phyloP scores from a whole-genome alignment of 2,113 vertebrate genomes.

The Gymnocephalus cernua region DNA sequence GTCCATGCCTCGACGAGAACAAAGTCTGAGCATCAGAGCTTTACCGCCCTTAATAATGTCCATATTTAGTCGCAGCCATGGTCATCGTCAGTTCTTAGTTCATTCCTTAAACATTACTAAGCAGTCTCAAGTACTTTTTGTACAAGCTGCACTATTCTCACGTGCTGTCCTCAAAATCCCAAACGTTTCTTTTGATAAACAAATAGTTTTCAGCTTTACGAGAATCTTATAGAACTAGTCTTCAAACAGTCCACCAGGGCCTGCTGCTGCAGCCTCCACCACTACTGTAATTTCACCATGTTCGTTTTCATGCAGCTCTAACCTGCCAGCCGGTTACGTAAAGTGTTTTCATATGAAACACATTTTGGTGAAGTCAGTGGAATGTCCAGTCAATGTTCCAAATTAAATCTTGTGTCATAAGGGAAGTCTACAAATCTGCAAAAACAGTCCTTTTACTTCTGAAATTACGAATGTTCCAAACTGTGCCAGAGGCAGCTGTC shows the following conservation, averaged over 20 bases:
- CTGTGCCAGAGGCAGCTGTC: constrained; percentile 56
- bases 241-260: not conserved
- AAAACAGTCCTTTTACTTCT: constrained; percentile 66
- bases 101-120: constrained; percentile 46
- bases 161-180: not conserved
- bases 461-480: constrained; percentile 37
- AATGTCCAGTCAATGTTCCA: constrained; percentile 78
- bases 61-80: constrained; percentile 56
- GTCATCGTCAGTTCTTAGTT: constrained; percentile 23
- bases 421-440: constrained; percentile 70
- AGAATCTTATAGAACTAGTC: not conserved
- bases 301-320: constrained; percentile 51
- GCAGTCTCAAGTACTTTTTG: not conserved
- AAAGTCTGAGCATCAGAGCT: constrained; percentile 9
- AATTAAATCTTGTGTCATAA: constrained; percentile 77
- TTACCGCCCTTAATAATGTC: constrained; percentile 25
- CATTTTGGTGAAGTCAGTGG: constrained; percentile 83
- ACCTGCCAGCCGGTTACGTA: constrained; percentile 76
- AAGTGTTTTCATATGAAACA: constrained; percentile 83
- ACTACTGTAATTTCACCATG: constrained; percentile 56
- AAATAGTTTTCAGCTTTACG: not conserved
- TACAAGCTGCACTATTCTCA: not conserved
- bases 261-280: constrained; percentile 37
- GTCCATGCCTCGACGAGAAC: not conserved
- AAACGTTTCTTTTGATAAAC: not conserved